phyloP scores from a whole-genome alignment of 1,140 invertebrate species.

The Oryzaephilus surinamensis region DNA sequence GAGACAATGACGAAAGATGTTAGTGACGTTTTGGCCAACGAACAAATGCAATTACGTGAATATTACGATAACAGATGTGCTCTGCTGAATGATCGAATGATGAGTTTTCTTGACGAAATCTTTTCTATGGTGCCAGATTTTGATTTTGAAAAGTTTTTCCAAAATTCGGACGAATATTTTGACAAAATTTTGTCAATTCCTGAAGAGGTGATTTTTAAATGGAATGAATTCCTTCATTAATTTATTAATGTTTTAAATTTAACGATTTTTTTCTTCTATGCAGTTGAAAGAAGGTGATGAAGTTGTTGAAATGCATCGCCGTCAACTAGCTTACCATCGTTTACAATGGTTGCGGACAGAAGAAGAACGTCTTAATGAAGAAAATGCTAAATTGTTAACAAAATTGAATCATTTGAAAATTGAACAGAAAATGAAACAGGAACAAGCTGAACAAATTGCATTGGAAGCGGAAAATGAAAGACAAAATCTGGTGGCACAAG shows the following conservation, averaged over 20 bases:
- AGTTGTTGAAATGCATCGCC: constrained; percentile 5
- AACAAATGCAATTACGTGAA: constrained; percentile 29
- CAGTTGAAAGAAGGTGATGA: constrained; percentile 5
- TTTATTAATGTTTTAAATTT: no score
- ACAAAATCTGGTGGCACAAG: neutral
- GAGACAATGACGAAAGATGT: constrained; percentile 34
- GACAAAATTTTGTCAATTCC: constrained; percentile 21
- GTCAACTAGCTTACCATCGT: constrained; percentile 5
- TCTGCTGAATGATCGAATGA: constrained; percentile 23
- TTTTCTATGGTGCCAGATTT: constrained; percentile 26
- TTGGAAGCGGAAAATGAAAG: neutral
- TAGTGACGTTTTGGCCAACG: constrained; percentile 32
- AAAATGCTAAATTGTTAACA: constrained; percentile 7
- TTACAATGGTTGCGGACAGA: constrained; percentile 6
- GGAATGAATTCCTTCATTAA: no score
- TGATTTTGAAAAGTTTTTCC: constrained; percentile 25
- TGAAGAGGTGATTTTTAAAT: constrained; percentile 7
- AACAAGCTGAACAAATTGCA: neutral
- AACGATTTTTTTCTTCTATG: neutral
- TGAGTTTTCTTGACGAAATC: constrained; percentile 27
- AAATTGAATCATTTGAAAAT: constrained; percentile 6
- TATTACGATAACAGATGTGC: constrained; percentile 22
- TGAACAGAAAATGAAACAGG: constrained; percentile 2
- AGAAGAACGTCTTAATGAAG: constrained; percentile 8
- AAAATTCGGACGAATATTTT: constrained; percentile 20